Base-by-base conservation (phyloP, 2,888 invertebrate species). In the Piscicola geometra region DNA sequence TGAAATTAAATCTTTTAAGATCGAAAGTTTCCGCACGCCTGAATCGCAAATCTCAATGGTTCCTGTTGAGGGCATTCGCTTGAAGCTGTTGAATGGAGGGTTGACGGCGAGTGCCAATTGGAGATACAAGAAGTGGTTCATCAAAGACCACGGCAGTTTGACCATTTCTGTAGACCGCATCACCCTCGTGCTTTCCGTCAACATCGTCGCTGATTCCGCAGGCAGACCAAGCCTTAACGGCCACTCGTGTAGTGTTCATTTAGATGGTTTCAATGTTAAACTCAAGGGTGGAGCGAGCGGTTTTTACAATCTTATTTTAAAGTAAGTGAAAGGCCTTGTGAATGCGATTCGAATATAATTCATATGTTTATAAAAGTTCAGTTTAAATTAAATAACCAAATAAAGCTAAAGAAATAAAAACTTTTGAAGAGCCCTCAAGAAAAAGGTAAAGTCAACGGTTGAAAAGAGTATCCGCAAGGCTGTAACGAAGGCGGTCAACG, bases 21-120 rank as follows among this genome's bases (percentile, higher is more conserved):
- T 56, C n/a, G 60, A 56, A 18, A 56, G 60, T n/a, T 56, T 56
- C n/a, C 60, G 60, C 60, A 56, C 9, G n/a, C 60, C n/a, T 25
- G 25, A 5, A 5, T n/a, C 60, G 3, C 21, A 56, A 5, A 56
- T 56, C 25, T 56, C 60, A 25, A 56, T 56, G 60, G n/a, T 56
- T 15, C 60, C 60, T 56, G 60, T 9, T 5, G 15, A 56, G 3
- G 60, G 60, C 5, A 56, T 56, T 3, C 9, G 25, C 15, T 15
- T 56, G n/a, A 56, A 25, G n/a, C 25, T 56, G 5, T 5, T 5
- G 60, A 56, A 56, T n/a, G 21, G n/a, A 56, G 60, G 15, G 3
- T 56, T 56, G 60, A 15, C n/a, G n/a, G 60, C 60, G n/a, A 56
- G 60, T 56, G 60, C n/a, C 60, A 56, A 21, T 18, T 56, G 60